Evolutionary conservation across 2,113 vertebrate genomes (phyloP), one percentile per base, ranked within the genome.

Genomic region (Trachemys scripta): DNA sequence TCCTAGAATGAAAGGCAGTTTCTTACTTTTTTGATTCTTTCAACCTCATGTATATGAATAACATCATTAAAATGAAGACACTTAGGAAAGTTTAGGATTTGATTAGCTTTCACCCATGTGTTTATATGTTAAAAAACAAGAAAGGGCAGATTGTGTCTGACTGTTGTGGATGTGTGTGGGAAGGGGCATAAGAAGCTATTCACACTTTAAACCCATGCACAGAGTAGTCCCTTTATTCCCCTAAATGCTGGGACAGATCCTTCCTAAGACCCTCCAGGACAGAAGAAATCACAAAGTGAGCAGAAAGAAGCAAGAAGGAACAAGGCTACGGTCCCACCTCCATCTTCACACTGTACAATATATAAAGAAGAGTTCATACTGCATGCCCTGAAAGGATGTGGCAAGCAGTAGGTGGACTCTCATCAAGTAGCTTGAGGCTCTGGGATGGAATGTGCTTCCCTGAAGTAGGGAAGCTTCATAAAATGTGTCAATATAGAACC

Each of bases 141-240:
- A 2, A 82, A 88, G 47, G 22, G 6, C n/a, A 86, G 75, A 29
- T 57, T 80, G 1, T 56, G 31, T 62, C 85, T 82, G 42, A 17
- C 38, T 57, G 51, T 20, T 3, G 7, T 10, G 4, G 8, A 24
- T 9, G 38, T 91, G 5, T 29, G 38, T 42, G 45, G 75, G 59
- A 80, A 86, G 42, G 6, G 86, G 69, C 82, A 0, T 75, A 82
- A 83, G 88, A 90, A 90, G 85, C 42, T 56, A n/a, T 29, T 65
- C 35, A 9, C 10, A 5, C 3, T 88, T 91, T 56, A 72, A 38
- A 19, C 17, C 65, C 8, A 72, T n/a, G 35, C 65, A 72, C 65
- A 72, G 65, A 25, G 20, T 75, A 75, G 65, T 11, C 0, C 0
- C 57, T 76, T 38, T 20, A 85, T 75, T 6, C 13, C 59, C 27